Evolutionary conservation across 2,888 invertebrate genomes (phyloP), one percentile per base, ranked within the genome.

Genomic region (Eilema caniola): DNA sequence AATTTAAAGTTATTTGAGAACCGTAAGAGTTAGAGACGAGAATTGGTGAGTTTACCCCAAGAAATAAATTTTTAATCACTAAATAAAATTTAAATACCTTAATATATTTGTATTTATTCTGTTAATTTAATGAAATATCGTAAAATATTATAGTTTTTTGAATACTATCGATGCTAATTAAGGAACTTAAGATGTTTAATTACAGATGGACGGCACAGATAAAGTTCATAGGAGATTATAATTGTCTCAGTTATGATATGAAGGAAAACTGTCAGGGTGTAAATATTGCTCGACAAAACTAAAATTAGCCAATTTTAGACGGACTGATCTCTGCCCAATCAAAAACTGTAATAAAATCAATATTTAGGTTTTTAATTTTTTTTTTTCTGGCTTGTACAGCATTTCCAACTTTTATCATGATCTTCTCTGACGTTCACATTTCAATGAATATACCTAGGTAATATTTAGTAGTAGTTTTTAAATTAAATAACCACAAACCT

Each of bases 1-100:
- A 71, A 70, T 75, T 65, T 61, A 72, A 72, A 66, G 64, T 69
- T 73, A 71, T 76, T 64, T 53, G 66, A 63, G 64, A 73, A 70
- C 66, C 68, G 63, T 69, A 28, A 20, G 47, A 72, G 47, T 72
- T 56, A 53, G 16, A 23, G 61, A 47, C 66, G 67, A 47, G 33
- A 69, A 65, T 62, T 71, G 67, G 64, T n/a, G 25, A 12, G 62
- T 24, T 69, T 71, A 66, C 60, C 60, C 66, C 20, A 47, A 20
- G 7, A 65, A 68, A 66, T 66, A 57, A 53, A 67, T 71, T 64
- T 63, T 65, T 47, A 68, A 71, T 23, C 28, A 20, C 37, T 57
- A 67, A 47, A 66, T 68, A 62, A 62, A 66, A 41, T 59, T 66
- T 41, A 59, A 24, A 56, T 31, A 53, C n/a, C 28, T 57, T 41